Evolutionary conservation across 2,888 invertebrate genomes (phyloP).

Genomic region (Thera britannica): DNA sequence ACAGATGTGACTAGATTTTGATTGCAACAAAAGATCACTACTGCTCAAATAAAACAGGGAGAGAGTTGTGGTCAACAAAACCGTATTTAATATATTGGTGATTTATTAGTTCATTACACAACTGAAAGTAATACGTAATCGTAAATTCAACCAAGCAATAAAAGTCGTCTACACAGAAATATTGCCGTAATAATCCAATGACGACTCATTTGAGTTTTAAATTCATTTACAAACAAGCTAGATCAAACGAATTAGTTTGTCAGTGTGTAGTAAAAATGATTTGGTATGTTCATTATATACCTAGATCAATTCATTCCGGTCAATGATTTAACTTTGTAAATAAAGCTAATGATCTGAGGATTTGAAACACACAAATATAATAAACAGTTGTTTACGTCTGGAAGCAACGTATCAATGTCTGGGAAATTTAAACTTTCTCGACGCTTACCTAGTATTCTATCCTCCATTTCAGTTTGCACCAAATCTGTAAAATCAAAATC

Average conservation of each 20-base stretch:
- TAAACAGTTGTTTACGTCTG: neutral
- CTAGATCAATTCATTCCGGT: constrained; percentile 12
- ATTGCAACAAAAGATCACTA: too few relatives aligned
- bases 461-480: constrained; percentile 70
- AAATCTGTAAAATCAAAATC: constrained; percentile 53
- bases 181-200: constrained; percentile 10
- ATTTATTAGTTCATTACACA: too few relatives aligned
- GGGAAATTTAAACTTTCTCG: neutral
- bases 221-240: constrained; percentile 13
- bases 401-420: neutral
- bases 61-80: too few relatives aligned
- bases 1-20: too few relatives aligned
- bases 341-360: constrained; percentile 5
- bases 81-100: too few relatives aligned
- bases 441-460: constrained; percentile 59
- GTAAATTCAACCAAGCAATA: constrained; percentile 4
- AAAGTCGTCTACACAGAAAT: constrained; percentile 10
- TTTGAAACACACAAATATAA: neutral
- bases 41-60: too few relatives aligned
- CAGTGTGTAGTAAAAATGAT: constrained; percentile 7
- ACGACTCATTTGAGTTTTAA: constrained; percentile 12
- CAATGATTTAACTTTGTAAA: constrained; percentile 19
- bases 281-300: constrained; percentile 11
- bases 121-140: neutral
- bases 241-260: constrained; percentile 36